phyloP scores from a whole-genome alignment of 2,888 invertebrate genomes.

The Rhagium mordax region DNA sequence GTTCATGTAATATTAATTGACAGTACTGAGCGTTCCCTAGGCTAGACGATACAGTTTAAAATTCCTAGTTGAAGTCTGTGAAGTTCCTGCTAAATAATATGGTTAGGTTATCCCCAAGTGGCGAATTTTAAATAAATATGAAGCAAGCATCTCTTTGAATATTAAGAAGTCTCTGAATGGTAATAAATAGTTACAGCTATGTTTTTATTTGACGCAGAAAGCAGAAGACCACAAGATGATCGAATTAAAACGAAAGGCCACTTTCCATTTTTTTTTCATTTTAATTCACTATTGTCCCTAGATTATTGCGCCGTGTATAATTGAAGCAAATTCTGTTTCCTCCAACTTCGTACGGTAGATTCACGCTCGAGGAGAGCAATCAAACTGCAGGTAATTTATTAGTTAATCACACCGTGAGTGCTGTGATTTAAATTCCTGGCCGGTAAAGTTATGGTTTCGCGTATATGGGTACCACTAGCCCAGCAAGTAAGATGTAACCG shows the following conservation, averaged over 20 bases:
- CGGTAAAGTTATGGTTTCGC: background rate
- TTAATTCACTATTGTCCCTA: too few species aligned
- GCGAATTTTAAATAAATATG: too few species aligned
- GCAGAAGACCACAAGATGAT: too few species aligned
- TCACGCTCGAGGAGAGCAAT: background rate
- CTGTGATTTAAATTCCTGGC: background rate
- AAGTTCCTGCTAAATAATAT: background rate
- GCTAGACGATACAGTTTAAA: background rate
- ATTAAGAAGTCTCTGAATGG: too few species aligned
- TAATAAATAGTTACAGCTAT: too few species aligned
- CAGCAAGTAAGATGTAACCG: background rate
- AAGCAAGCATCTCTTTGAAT: too few species aligned
- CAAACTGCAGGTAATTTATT: background rate
- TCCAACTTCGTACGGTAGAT: background rate
- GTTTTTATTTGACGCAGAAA: too few species aligned
- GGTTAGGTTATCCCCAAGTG: too few species aligned
- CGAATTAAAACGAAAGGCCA: too few species aligned
- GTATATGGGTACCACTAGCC: background rate
- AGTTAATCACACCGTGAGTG: background rate
- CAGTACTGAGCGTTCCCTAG: background rate
- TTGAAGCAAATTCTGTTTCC: too few species aligned
- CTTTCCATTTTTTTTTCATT: too few species aligned
- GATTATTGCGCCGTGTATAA: too few species aligned
- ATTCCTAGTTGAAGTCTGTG: background rate
- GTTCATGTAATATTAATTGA: background rate